phyloP scores from a whole-genome alignment of 1,140 invertebrate species.

The Idris sp. region DNA sequence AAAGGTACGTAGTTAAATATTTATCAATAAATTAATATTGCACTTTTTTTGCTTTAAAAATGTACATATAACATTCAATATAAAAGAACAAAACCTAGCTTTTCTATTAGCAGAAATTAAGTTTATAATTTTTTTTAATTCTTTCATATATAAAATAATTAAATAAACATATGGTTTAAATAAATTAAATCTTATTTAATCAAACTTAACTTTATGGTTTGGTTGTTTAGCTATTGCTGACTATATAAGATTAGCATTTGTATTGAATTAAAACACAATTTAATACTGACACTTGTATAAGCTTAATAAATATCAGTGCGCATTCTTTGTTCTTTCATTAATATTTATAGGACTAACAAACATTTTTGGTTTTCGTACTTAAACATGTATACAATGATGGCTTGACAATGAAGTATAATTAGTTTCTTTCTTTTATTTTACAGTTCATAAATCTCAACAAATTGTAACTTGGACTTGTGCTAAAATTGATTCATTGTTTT shows the following conservation, averaged over 20 bases:
- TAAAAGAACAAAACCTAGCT: too few species aligned
- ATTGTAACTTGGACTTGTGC: too few species aligned
- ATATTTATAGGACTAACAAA: neutral
- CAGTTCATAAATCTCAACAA: too few species aligned
- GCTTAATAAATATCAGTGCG: constrained; percentile 25
- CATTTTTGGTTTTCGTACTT: neutral
- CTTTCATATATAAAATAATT: too few species aligned
- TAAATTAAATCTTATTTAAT: constrained; percentile 1
- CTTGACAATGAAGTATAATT: too few species aligned
- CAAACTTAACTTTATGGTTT: constrained; percentile 1
- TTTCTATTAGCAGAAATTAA: too few species aligned
- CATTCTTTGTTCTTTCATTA: neutral
- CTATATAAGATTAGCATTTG: constrained; percentile 2
- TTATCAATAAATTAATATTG: constrained; percentile 18
- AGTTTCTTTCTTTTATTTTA: too few species aligned
- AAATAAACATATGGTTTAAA: too few species aligned
- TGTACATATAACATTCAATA: too few species aligned
- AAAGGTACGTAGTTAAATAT: constrained; percentile 45
- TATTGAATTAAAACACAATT: constrained; percentile 7
- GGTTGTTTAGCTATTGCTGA: constrained; percentile 6
- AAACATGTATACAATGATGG: too few species aligned
- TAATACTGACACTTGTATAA: constrained; percentile 23
- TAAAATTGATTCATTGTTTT: too few species aligned
- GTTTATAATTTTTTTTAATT: too few species aligned
- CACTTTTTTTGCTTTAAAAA: constrained; percentile 1